phyloP scores from a whole-genome alignment of 2,113 vertebrate genomes.

The Saccopteryx leptura region DNA sequence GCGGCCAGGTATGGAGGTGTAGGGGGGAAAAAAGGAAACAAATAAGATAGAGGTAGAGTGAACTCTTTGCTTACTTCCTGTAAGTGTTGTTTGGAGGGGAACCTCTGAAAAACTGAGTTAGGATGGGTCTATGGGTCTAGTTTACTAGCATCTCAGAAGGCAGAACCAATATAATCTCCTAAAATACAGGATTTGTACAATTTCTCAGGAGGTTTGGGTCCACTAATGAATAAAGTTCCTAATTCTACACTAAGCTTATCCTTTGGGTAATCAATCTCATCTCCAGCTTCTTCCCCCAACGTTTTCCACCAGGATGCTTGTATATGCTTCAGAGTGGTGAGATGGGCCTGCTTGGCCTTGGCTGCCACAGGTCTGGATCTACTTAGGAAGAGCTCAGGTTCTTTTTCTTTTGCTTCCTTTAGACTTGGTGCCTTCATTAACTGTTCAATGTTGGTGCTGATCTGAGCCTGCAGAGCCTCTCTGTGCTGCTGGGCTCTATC shows the following conservation, averaged over 20 bases:
- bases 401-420: constrained; percentile 86
- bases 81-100: constrained; percentile 52
- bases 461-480: constrained; percentile 91
- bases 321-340: constrained; percentile 88
- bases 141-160: constrained; percentile 52
- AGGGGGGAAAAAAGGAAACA: neutral
- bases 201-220: constrained; percentile 82
- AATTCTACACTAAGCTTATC: constrained; percentile 90
- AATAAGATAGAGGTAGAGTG: constrained; percentile 56
- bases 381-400: constrained; percentile 91
- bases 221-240: constrained; percentile 91
- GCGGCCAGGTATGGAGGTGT: neutral
- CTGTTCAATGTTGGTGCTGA: constrained; percentile 92
- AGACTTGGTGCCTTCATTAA: constrained; percentile 92
- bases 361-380: constrained; percentile 91
- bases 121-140: neutral
- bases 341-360: constrained; percentile 93
- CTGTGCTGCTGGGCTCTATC: constrained; percentile 87
- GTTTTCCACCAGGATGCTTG: constrained; percentile 95
- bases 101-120: constrained; percentile 45
- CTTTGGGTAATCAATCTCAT: constrained; percentile 84
- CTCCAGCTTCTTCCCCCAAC: constrained; percentile 89
- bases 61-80: constrained; percentile 44
- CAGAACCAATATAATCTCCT: constrained; percentile 54
- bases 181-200: constrained; percentile 18